These are phyloP conservation scores for Hydrozoanthus tunicans DNA, from an alignment of 64 coral and sea anemone species.

Conservation along the genomic window DNA sequence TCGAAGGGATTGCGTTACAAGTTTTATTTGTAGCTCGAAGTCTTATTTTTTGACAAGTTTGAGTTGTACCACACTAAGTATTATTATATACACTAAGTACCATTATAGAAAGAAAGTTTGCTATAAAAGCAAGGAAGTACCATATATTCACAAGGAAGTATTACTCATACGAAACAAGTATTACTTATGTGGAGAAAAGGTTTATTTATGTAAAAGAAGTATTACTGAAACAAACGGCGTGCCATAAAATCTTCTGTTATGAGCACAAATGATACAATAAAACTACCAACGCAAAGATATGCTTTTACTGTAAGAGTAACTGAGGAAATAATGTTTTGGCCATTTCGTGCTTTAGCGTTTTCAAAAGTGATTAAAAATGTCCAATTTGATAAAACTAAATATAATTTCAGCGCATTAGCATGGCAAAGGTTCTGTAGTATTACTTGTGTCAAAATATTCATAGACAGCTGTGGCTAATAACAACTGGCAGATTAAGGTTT, in stretches of 20 bases:
- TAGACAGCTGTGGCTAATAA: neutral
- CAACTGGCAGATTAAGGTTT: neutral
- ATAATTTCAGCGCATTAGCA: no score
- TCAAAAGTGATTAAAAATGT: no score
- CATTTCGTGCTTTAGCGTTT: no score
- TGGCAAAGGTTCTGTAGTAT: no score
- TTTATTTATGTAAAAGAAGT: constrained; percentile 9
- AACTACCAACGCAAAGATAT: no score
- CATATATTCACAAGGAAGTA: neutral
- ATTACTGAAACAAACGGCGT: constrained; percentile 10
- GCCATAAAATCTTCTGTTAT: neutral
- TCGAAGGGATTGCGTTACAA: constrained; percentile 26
- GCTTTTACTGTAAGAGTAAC: no score
- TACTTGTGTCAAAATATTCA: no score
- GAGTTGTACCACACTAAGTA: neutral
- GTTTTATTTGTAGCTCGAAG: constrained; percentile 19
- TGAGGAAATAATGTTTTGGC: no score
- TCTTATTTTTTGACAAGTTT: constrained; percentile 29
- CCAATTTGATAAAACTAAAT: no score
- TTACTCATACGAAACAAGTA: constrained; percentile 3
- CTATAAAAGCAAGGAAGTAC: constrained; percentile 16
- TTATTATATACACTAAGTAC: neutral
- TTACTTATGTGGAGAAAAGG: constrained; percentile 12
- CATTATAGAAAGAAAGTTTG: constrained; percentile 1
- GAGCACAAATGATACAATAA: no score